Percentiles rank a stretch among this genome's conserved stretches.
These are phyloP conservation scores for Tylochromis polylepis DNA, from an alignment of 2,113 vertebrate genomes.

Conservation along the genomic window DNA sequence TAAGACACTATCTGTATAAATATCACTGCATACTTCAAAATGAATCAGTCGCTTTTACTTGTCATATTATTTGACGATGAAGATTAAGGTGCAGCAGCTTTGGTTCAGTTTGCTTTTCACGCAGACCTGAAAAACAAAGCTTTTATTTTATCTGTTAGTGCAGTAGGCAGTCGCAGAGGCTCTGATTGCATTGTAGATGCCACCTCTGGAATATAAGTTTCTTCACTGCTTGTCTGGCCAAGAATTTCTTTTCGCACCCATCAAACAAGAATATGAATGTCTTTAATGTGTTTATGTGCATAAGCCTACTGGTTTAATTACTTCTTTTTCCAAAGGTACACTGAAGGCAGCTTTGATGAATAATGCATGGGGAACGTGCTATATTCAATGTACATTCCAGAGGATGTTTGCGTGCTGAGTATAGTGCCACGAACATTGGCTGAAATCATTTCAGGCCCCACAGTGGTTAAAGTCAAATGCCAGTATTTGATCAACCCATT, in stretches of 20 bases:
- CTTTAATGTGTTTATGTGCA: constrained; percentile 46
- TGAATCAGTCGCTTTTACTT: background rate
- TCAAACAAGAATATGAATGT: too few relatives aligned
- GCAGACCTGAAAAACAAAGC: background rate
- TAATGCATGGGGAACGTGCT: constrained; percentile 26
- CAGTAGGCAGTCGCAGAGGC: background rate
- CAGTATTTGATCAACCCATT: constrained; percentile 16
- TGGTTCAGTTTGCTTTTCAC: background rate
- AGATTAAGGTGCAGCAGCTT: background rate
- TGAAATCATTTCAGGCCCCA: background rate
- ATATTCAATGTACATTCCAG: background rate
- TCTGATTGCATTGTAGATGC: background rate
- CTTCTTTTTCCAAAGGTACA: background rate
- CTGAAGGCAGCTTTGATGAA: constrained; percentile 42
- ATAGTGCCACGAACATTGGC: background rate
- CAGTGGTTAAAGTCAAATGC: constrained; percentile 14
- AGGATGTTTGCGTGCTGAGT: background rate
- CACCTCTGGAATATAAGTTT: background rate
- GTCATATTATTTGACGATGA: background rate
- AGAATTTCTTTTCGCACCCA: constrained; percentile 3
- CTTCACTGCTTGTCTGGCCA: background rate
- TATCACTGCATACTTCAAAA: background rate
- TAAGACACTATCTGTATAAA: background rate
- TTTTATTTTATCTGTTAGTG: background rate
- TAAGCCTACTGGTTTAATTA: constrained; percentile 3